These are phyloP conservation scores for Lathamus discolor DNA, from an alignment of 2,113 vertebrate species.

Conservation along the genomic window DNA sequence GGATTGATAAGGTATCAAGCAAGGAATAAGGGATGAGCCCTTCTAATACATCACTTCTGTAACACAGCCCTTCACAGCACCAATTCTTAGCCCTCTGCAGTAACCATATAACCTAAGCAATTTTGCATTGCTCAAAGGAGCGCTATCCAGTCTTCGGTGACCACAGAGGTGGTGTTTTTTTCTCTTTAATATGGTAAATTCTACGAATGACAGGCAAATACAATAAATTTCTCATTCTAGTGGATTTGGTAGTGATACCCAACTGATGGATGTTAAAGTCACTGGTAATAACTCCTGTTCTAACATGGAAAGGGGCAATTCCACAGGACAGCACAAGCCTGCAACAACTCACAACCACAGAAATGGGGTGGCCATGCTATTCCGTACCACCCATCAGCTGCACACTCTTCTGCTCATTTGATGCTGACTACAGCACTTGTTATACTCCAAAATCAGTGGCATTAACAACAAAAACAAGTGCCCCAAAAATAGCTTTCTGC, in stretches of 20 bases:
- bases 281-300: background rate
- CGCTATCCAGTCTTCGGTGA: background rate
- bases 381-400: background rate
- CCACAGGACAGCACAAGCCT: background rate
- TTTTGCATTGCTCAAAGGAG: background rate
- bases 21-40: constrained; percentile 34
- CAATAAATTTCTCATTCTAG: background rate
- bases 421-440: background rate
- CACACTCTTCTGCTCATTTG: background rate
- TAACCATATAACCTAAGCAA: background rate
- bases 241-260: background rate
- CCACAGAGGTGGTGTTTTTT: background rate
- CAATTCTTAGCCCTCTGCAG: constrained; percentile 18
- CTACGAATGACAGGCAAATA: background rate
- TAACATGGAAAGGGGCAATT: background rate
- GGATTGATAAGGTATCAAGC: constrained; percentile 12
- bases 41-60: constrained; percentile 36
- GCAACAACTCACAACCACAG: background rate
- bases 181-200: background rate
- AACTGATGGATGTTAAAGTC: background rate
- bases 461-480: background rate
- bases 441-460: background rate
- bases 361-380: background rate
- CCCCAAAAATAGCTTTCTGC: background rate
- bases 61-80: constrained; percentile 63